Evolutionary conservation across 92 coral and sea anemone genomes (phyloP).

Genomic region (Palythoa grandis): DNA sequence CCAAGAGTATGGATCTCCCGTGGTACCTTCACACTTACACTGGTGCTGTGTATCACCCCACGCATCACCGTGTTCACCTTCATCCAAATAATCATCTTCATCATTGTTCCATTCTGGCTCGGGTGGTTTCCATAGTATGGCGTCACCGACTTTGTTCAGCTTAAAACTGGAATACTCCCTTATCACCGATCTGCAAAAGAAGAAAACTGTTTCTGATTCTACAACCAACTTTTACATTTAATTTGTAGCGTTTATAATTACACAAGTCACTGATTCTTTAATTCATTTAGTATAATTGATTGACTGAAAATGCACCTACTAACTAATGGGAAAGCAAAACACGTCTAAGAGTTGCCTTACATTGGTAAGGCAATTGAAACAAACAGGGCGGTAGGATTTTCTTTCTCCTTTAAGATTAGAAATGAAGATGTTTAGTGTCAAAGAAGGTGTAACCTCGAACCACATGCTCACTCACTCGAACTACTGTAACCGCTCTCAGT

Average conservation of each 20-base stretch:
- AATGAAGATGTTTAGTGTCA: too few species aligned
- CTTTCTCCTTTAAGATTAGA: too few species aligned
- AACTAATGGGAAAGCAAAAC: too few species aligned
- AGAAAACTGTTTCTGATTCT: neutral
- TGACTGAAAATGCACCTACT: too few species aligned
- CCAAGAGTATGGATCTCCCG: slow-evolving; percentile 6
- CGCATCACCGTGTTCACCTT: slow-evolving; percentile 41
- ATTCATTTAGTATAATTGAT: too few species aligned
- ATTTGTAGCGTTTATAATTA: neutral
- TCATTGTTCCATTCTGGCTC: slow-evolving; percentile 70
- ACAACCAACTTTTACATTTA: neutral
- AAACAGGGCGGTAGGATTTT: too few species aligned
- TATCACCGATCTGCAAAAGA: slow-evolving; percentile 57
- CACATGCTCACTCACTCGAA: too few species aligned
- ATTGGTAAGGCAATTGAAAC: too few species aligned
- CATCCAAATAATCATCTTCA: slow-evolving; percentile 51
- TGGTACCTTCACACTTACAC: neutral
- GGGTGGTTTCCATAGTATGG: slow-evolving; percentile 63
- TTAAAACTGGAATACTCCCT: slow-evolving; percentile 47
- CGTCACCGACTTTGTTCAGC: slow-evolving; percentile 62
- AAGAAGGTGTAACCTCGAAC: too few species aligned
- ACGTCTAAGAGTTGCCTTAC: too few species aligned
- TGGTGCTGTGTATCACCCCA: neutral
- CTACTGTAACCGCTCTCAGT: too few species aligned
- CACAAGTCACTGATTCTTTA: neutral